A percentile compares a stretch with the other conserved stretches of the same genome.
These are phyloP conservation scores for Amazona guildingii DNA, from an alignment of 2,113 vertebrate genomes.

Conservation along the genomic window DNA sequence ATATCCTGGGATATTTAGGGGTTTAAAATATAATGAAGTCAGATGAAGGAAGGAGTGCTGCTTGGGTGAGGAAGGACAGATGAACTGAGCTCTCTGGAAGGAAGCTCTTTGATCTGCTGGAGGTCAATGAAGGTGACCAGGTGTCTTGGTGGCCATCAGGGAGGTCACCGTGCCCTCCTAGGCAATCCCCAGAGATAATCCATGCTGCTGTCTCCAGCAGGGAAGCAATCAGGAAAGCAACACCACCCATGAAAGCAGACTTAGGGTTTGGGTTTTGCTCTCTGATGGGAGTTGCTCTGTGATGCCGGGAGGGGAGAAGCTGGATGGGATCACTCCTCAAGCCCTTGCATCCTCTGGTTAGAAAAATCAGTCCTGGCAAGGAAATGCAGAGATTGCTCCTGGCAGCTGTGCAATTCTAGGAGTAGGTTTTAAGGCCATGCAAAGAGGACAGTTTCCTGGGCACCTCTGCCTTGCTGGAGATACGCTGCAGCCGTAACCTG, in stretches of 20 bases:
- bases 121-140: background rate
- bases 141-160: background rate
- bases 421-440: background rate
- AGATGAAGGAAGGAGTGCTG: background rate
- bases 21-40: background rate
- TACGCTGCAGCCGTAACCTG: background rate
- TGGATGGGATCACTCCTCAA: background rate
- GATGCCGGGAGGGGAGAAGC: background rate
- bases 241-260: rapidly evolving
- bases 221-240: background rate
- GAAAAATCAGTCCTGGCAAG: background rate
- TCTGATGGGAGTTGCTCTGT: background rate
- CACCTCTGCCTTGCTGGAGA: background rate
- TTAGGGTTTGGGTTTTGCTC: background rate
- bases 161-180: background rate
- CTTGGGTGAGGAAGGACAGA: background rate
- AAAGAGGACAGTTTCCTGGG: background rate
- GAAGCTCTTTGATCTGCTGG: background rate
- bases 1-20: background rate
- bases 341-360: background rate
- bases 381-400: background rate
- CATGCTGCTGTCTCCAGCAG: background rate
- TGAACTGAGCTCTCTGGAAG: background rate
- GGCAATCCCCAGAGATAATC: background rate
- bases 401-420: background rate